phyloP scores from a whole-genome alignment of 2,888 invertebrate genomes.

The Gastracanthus pulcherrimus region DNA sequence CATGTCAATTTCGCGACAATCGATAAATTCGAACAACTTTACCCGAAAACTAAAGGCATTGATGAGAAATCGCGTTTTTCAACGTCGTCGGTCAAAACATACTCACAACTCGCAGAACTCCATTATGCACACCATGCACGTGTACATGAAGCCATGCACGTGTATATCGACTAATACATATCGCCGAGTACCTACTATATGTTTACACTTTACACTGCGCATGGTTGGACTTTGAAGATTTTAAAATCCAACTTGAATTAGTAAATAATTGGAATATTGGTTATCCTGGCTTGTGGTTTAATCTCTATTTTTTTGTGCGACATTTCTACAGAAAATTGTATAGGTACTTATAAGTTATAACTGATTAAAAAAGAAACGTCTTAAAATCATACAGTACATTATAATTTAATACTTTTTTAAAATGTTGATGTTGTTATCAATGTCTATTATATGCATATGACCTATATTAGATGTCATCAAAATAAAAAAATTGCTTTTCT shows the following conservation, averaged over 20 bases:
- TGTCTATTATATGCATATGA: too few species aligned
- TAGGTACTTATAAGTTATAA: too few species aligned
- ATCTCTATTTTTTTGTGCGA: too few species aligned
- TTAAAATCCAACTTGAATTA: background rate
- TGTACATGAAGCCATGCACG: too few species aligned
- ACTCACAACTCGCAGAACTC: background rate
- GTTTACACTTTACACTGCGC: conserved; percentile 34
- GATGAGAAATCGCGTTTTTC: conserved; percentile 34
- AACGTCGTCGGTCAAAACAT: conserved; percentile 31
- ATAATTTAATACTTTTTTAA: too few species aligned
- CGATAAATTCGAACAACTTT: background rate
- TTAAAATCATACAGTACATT: too few species aligned
- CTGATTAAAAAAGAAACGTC: too few species aligned
- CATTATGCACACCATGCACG: conserved; percentile 9
- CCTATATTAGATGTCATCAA: too few species aligned
- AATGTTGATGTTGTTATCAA: too few species aligned
- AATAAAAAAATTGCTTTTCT: conserved; percentile 16
- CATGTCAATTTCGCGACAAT: conserved; percentile 59
- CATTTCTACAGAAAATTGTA: too few species aligned
- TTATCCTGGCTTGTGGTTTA: too few species aligned
- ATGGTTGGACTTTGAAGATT: background rate
- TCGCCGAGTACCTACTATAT: background rate
- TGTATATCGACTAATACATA: conserved; percentile 18
- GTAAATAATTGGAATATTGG: too few species aligned
- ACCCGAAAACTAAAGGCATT: conserved; percentile 10